Evolutionary conservation across 2,888 invertebrate genomes (phyloP).

Genomic region (Isoperla grammatica): DNA sequence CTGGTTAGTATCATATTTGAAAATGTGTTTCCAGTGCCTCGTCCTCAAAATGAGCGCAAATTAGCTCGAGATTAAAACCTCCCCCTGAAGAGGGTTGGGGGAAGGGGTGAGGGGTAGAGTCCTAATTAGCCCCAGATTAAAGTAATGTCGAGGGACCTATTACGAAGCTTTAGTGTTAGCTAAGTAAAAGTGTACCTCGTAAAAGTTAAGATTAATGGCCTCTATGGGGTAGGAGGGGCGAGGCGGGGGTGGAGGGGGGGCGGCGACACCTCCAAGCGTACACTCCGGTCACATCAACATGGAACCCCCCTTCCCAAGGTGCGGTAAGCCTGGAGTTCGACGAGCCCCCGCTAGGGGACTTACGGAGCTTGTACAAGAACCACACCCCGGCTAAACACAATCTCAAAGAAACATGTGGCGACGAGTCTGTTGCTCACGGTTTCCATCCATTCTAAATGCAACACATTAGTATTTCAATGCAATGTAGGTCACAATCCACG

Average conservation of each 20-base stretch:
- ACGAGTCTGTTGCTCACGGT: too few species aligned
- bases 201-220: constrained; percentile 36
- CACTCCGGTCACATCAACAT: not conserved
- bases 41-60: constrained; percentile 33
- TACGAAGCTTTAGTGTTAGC: constrained; percentile 36
- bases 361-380: too few species aligned
- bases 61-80: constrained; percentile 36
- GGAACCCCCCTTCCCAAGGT: too few species aligned
- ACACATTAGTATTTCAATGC: too few species aligned
- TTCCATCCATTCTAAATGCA: too few species aligned
- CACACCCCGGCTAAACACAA: too few species aligned
- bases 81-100: constrained; percentile 11
- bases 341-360: too few species aligned
- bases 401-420: too few species aligned
- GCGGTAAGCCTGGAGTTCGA: too few species aligned
- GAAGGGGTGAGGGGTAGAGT: not conserved
- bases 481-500: too few species aligned
- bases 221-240: constrained; percentile 29
- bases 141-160: constrained; percentile 38
- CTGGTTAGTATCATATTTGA: too few species aligned
- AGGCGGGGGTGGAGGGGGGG: not conserved
- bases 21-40: not conserved
- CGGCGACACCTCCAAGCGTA: constrained; percentile 13
- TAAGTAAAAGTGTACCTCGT: constrained; percentile 38
- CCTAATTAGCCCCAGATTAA: constrained; percentile 38